Base-by-base conservation (phyloP, 2,113 vertebrate genomes). In the Mormyrus iriodes region DNA sequence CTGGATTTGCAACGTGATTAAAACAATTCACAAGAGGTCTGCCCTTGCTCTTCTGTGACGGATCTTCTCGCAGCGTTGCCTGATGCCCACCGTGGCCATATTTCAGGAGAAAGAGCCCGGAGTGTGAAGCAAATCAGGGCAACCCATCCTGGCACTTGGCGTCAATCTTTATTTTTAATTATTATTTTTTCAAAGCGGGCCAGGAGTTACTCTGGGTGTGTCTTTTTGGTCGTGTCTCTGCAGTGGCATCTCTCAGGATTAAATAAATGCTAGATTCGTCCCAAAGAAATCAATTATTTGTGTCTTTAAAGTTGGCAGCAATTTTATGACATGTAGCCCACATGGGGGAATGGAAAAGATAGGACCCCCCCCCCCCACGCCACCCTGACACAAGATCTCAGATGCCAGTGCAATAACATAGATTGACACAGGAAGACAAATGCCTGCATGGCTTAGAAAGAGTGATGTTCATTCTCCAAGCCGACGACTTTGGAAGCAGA, bases 241-340 rank as follows among this genome's bases (percentile, higher is more conserved):
- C 44, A 48, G 44, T 48, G 42, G 13, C 44, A 2, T 24, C 44
- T 48, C 35, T 21, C 42, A 19, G 73, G 73, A 35, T 79, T 15
- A 79, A 79, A 79, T 79, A 39, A 42, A 79, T 42, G 31, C 73
- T 79, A 79, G 35, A 79, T 42, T 79, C 15, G 73, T 79, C 73
- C 73, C 73, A 79, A 79, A 79, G 73, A 79, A 79, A 79, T 79
- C 73, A 79, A 79, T 69, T 69, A 69, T 79, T 79, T 42, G 35
- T 79, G 35, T 42, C 73, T 79, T 42, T 79, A 35, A 79, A 42
- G 73, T 35, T 79, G 69, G 73, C 73, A 42, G 13, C 73, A 42
- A 39, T 79, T 35, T 39, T 42, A 79, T 79, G 73, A 79, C 73
- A 79, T 19, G 73, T 6, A 79, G 13, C 19, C 73, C 13, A 79